phyloP scores from a whole-genome alignment of 1,140 invertebrate genomes.

The Megalonaias nervosa region DNA sequence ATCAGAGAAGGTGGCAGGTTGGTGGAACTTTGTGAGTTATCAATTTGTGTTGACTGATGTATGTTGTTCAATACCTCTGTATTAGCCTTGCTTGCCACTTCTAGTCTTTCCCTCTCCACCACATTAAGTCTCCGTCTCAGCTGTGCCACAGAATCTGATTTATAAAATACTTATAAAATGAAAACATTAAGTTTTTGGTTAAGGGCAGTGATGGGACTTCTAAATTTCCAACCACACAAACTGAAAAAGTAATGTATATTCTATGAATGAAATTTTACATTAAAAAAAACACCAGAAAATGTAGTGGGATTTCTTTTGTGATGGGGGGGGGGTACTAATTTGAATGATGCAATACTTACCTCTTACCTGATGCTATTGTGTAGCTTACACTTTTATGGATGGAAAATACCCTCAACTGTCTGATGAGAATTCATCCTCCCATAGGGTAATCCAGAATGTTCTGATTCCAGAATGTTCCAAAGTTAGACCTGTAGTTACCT shows the following conservation, averaged over 20 bases:
- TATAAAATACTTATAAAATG: not conserved
- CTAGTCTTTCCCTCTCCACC: constrained; percentile 44
- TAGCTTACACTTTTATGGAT: too few relatives aligned
- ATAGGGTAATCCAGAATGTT: too few relatives aligned
- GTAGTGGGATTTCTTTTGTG: not conserved
- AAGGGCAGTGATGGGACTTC: not conserved
- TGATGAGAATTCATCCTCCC: too few relatives aligned
- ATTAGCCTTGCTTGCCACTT: constrained; percentile 35
- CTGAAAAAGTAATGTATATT: not conserved
- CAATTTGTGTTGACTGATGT: too few relatives aligned
- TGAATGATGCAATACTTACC: too few relatives aligned
- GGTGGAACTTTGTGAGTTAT: too few relatives aligned
- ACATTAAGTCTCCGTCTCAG: constrained; percentile 37
- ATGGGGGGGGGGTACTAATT: too few relatives aligned
- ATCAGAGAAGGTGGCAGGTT: too few relatives aligned
- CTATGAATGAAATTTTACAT: not conserved
- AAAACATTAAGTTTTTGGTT: not conserved
- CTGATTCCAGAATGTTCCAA: too few relatives aligned
- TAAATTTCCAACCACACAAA: not conserved
- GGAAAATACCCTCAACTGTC: too few relatives aligned
- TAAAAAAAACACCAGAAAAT: not conserved
- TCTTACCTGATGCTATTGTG: too few relatives aligned
- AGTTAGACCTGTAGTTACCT: too few relatives aligned
- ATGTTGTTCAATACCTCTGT: constrained; percentile 33
- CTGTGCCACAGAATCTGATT: constrained; percentile 38